Evolutionary conservation across 2,113 vertebrate genomes (phyloP).

Genomic region (Passer montanus): DNA sequence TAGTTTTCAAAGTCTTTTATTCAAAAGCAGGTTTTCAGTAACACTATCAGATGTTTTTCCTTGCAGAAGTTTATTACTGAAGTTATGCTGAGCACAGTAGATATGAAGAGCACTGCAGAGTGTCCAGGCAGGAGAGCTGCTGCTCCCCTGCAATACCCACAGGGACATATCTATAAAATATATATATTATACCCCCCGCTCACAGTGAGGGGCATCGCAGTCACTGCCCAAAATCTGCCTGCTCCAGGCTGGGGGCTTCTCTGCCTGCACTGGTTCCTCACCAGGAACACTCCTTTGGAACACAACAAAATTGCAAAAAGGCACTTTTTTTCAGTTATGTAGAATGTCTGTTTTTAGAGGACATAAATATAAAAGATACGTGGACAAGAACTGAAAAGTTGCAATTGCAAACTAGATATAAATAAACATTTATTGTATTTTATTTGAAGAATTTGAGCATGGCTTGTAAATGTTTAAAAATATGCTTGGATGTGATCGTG

Average conservation of each 20-base stretch:
- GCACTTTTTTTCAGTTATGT: not conserved
- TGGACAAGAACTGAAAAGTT: not conserved
- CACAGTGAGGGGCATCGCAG: not conserved
- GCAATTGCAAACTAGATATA: not conserved
- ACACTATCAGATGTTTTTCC: not conserved
- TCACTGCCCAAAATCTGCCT: not conserved
- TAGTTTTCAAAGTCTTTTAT: not conserved
- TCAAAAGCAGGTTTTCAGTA: not conserved
- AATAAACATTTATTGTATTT: not conserved
- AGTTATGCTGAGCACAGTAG: not conserved
- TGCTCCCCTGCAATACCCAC: not conserved
- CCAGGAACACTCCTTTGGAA: not conserved
- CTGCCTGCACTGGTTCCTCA: not conserved
- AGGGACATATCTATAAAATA: not conserved
- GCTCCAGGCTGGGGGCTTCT: not conserved
- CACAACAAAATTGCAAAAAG: not conserved
- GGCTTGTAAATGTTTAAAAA: not conserved
- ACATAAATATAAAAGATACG: not conserved
- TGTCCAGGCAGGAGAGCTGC: not conserved
- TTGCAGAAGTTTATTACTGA: not conserved
- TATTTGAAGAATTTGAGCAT: not conserved
- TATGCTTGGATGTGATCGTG: not conserved
- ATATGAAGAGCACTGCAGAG: not conserved
- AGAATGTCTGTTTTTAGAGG: not conserved
- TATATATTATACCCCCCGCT: not conserved